These are phyloP conservation scores for Cheirogaleus medius DNA, from an alignment of 2,113 vertebrate genomes.

Conservation along the genomic window DNA sequence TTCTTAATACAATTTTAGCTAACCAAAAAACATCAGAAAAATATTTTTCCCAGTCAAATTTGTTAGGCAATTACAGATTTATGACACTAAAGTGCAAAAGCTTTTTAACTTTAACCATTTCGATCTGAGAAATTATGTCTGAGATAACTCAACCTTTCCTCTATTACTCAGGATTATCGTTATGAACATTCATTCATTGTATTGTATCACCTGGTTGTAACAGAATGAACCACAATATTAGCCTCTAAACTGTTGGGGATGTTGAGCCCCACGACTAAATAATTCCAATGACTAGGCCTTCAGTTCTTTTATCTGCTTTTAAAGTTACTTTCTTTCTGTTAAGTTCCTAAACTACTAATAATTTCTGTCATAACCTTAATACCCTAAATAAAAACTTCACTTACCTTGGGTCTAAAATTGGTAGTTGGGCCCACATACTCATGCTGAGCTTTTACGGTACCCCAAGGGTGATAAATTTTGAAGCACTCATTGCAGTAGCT, in stretches of 20 bases:
- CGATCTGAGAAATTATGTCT: background rate
- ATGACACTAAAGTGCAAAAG: background rate
- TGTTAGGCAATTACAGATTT: background rate
- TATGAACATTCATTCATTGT: background rate
- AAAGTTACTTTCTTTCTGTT: background rate
- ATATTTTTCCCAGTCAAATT: background rate
- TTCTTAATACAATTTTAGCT: background rate
- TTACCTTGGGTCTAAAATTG: constrained; percentile 96
- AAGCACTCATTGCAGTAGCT: constrained; percentile 99
- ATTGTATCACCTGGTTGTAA: background rate
- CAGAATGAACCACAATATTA: background rate
- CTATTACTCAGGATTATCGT: background rate
- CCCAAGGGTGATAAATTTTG: constrained; percentile 97
- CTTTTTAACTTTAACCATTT: background rate
- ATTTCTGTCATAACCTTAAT: background rate
- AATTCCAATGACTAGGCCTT: background rate
- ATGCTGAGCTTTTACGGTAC: constrained; percentile 95
- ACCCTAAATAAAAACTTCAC: background rate
- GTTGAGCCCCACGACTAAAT: background rate
- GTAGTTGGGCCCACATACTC: constrained; percentile 97
- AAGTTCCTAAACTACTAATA: background rate
- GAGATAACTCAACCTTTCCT: background rate
- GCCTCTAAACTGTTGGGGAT: background rate
- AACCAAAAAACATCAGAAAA: background rate
- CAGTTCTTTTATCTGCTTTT: background rate